phyloP scores from a whole-genome alignment of 23 tunicate genomes.

The Diplosoma virens region DNA sequence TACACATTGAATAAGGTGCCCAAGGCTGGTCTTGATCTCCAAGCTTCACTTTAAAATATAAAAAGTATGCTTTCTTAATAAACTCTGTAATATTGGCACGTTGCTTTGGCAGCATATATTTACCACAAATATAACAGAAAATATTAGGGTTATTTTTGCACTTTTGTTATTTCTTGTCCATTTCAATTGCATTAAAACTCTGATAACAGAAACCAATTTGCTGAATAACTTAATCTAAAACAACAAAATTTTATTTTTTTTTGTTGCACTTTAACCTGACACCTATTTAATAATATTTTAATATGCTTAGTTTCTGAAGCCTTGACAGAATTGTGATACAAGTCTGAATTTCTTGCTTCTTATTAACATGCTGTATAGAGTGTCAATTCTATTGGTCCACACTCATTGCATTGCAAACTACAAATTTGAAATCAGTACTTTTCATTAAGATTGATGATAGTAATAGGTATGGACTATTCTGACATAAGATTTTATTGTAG shows the following conservation, averaged over 20 bases:
- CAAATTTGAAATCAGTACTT: not conserved
- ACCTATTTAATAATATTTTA: not conserved
- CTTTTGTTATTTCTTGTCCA: not conserved
- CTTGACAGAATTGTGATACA: conserved; percentile 1
- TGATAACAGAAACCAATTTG: not conserved
- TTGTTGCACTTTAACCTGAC: not conserved
- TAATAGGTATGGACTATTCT: not conserved
- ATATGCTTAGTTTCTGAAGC: conserved; percentile 3
- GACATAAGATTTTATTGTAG: conserved; percentile 8
- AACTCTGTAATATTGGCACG: conserved; percentile 15
- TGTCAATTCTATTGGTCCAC: not conserved
- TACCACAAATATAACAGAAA: conserved; percentile 13
- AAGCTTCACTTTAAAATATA: not conserved
- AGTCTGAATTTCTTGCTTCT: conserved; percentile 14
- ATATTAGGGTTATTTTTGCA: conserved; percentile 10
- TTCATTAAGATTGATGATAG: conserved; percentile 1
- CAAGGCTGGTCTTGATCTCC: conserved; percentile 8
- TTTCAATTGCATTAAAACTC: not conserved
- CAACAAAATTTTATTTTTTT: conserved; percentile 8
- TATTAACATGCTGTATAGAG: not conserved
- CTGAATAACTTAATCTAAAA: not conserved
- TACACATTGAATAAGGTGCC: conserved; percentile 9
- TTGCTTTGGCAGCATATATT: conserved; percentile 15
- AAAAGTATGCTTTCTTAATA: conserved; percentile 2
- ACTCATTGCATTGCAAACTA: conserved; percentile 12